A percentile compares a stretch with the other conserved stretches of the same genome.
These are phyloP conservation scores for Scaptomyza hsui DNA, from an alignment of 1,140 invertebrate genomes.

Conservation along the genomic window DNA sequence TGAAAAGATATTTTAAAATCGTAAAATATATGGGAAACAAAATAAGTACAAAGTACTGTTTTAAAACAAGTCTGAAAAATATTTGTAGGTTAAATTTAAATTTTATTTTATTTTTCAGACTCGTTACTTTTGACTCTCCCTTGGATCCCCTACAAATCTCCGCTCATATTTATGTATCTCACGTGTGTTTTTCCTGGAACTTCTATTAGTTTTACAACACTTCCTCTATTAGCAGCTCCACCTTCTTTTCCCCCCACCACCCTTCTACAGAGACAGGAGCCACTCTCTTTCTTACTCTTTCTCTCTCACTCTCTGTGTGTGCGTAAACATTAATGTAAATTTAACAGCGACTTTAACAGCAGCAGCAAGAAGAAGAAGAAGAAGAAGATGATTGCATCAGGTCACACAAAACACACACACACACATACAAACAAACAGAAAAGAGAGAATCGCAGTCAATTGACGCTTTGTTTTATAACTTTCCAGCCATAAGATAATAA, in stretches of 20 bases:
- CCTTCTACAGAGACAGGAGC: constrained; percentile 37
- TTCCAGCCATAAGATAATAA: constrained; percentile 75
- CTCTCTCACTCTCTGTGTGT: background rate
- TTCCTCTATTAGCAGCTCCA: constrained; percentile 33
- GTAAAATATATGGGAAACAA: too few relatives aligned
- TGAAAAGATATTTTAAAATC: too few relatives aligned
- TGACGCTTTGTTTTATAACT: constrained; percentile 82
- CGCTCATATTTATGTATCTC: constrained; percentile 29
- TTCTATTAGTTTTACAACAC: constrained; percentile 18
- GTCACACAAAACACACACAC: constrained; percentile 12
- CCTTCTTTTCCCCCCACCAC: background rate
- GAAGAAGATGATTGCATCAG: constrained; percentile 43
- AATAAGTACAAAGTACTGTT: too few relatives aligned
- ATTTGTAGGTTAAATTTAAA: too few relatives aligned
- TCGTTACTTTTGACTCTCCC: background rate
- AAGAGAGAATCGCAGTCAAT: constrained; percentile 63
- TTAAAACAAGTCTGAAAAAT: too few relatives aligned
- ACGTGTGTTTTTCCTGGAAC: constrained; percentile 26
- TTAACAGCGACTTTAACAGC: constrained; percentile 18
- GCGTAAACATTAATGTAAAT: constrained; percentile 41
- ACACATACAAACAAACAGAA: too few relatives aligned
- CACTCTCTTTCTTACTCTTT: background rate
- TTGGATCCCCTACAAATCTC: constrained; percentile 10
- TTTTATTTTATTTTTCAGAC: too few relatives aligned
- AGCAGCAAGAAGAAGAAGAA: constrained; percentile 26